phyloP scores from a whole-genome alignment of 1,140 invertebrate genomes.

The Myzus persicae region DNA sequence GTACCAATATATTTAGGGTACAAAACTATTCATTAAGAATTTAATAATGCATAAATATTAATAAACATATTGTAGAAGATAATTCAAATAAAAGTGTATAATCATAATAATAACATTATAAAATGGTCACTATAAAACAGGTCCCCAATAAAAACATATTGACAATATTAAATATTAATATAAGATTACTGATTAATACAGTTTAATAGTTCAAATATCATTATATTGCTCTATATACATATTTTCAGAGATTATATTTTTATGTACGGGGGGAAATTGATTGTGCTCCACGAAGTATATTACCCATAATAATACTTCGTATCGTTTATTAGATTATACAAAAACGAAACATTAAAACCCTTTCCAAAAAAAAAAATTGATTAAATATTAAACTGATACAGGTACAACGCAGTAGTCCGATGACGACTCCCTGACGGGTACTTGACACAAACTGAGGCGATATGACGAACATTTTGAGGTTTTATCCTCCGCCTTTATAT shows the following conservation, averaged over 20 bases:
- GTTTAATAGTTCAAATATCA: neutral
- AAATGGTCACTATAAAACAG: neutral
- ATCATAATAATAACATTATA: neutral
- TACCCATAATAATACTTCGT: neutral
- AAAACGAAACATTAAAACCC: neutral
- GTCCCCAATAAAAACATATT: neutral
- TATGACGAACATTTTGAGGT: neutral
- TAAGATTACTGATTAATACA: neutral
- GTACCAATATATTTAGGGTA: neutral
- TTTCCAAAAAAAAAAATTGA: neutral
- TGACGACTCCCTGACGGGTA: neutral
- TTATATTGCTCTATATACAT: neutral
- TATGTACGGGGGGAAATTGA: neutral
- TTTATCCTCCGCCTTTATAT: neutral
- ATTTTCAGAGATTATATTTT: neutral
- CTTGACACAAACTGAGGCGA: neutral
- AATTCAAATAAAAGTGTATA: neutral
- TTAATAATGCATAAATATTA: neutral
- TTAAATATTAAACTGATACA: neutral
- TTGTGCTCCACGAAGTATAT: neutral
- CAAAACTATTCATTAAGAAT: neutral
- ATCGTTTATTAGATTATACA: neutral
- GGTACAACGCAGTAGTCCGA: neutral
- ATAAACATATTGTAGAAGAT: neutral
- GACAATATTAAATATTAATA: neutral